Evolutionary conservation across 37 sponge, comb jelly and placozoan genomes (phyloP), one percentile per base, ranked within the genome.

Genomic region (Haliclona indistincta): DNA sequence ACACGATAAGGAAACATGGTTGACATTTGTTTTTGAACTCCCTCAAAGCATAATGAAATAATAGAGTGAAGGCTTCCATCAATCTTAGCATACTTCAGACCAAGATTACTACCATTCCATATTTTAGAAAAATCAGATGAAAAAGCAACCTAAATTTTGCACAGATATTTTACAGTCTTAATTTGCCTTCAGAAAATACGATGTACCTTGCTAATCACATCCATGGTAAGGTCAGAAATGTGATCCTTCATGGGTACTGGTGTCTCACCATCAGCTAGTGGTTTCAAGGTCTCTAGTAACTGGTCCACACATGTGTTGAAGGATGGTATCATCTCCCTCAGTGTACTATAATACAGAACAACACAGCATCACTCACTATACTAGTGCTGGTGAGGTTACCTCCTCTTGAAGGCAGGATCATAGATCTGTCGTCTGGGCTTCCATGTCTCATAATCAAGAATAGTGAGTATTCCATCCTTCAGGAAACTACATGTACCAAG

Each of bases 341-440:
- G 35, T 34, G 30, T 8, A 37, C 64, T 63, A 7, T 33, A 3
- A 33, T 63, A n/a, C n/a, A n/a, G n/a, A n/a, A n/a, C n/a, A n/a
- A n/a, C n/a, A n/a, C n/a, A n/a, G n/a, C n/a, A n/a, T n/a, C n/a
- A n/a, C n/a, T n/a, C n/a, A n/a, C n/a, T n/a, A n/a, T n/a, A n/a
- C n/a, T n/a, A n/a, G n/a, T n/a, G n/a, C n/a, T n/a, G n/a, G n/a
- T n/a, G n/a, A 62, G 17, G n/a, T n/a, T 68, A 68, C 79, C 79
- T 47, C 29, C 43, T 64, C 13, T 51, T 64, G 38, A 76, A 76
- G 44, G 77, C n/a, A 30, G 77, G 77, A 64, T 76, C 77, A 32
- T 76, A 76, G 47, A 64, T 28, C 2, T 53, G 61, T 49, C 77
- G 61, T 64, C 77, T 35, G 7, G 77, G 77, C 37, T 63, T 76